Evolutionary conservation across 2,797 vertebrate genomes (phyloP).

Genomic region (Tachyglossus aculeatus): DNA sequence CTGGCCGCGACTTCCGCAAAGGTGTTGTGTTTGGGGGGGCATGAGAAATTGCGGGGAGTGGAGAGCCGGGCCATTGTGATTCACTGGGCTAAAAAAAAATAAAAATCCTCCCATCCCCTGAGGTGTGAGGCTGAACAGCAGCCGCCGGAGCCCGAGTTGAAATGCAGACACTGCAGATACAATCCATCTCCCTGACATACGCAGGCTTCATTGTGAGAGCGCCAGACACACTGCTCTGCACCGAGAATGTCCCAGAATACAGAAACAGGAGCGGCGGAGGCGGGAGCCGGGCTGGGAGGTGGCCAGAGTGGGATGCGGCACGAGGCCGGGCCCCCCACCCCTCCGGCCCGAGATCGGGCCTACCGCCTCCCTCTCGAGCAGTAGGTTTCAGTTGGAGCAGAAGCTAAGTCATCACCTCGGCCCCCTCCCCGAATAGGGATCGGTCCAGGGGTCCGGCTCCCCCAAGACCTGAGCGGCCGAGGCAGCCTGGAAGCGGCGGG

Average conservation of each 20-base stretch:
- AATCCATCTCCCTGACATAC: conserved; percentile 97
- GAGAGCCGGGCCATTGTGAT: conserved; percentile 44
- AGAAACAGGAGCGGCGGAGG: conserved; percentile 69
- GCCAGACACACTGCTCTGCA: conserved; percentile 85
- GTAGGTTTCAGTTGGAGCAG: conserved; percentile 3
- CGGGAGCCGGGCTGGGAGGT: conserved; percentile 16
- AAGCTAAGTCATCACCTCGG: conserved; percentile 54
- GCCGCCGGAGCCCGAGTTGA: conserved; percentile 65
- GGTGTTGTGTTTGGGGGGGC: conserved; percentile 8
- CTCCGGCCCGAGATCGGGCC: conserved; percentile 5
- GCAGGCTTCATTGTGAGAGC: conserved; percentile 89
- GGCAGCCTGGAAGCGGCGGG: conserved; percentile 10
- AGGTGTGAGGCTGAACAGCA: conserved; percentile 60
- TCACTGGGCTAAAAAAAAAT: conserved; percentile 56
- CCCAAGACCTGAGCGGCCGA: conserved; percentile 36
- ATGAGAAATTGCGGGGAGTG: conserved; percentile 24
- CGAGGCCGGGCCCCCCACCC: background rate
- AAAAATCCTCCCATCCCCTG: conserved; percentile 55
- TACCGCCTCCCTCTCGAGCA: conserved; percentile 20
- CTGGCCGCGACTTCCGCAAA: conserved; percentile 41
- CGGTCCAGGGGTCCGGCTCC: background rate
- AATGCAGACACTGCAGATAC: conserved; percentile 88
- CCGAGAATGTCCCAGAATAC: conserved; percentile 90
- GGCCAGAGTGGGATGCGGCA: conserved; percentile 50
- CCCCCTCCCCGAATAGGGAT: conserved; percentile 34